Percentiles rank a stretch among this genome's conserved stretches.
phyloP scores from a whole-genome alignment of 2,888 invertebrate species.

The Diogma glabrata region DNA sequence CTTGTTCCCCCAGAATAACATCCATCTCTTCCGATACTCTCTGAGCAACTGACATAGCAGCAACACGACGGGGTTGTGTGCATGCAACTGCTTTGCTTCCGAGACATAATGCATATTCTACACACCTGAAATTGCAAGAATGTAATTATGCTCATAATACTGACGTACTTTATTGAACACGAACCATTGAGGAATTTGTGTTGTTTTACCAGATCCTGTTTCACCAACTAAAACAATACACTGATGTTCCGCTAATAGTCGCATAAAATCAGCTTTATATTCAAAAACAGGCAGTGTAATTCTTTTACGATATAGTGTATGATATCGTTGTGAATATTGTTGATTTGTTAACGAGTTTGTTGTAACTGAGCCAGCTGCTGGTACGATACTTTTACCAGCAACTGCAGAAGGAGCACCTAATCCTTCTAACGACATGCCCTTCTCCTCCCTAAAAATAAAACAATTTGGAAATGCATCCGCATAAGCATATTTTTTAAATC shows the following conservation, averaged over 20 bases:
- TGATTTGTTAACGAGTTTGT: constrained; percentile 70
- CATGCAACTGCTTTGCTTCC: constrained; percentile 81
- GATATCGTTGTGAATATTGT: constrained; percentile 80
- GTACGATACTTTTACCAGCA: constrained; percentile 34
- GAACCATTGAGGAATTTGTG: constrained; percentile 94
- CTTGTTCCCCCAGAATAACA: constrained; percentile 81
- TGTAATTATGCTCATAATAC: no score
- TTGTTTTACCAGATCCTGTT: constrained; percentile 99
- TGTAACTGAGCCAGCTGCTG: constrained; percentile 28
- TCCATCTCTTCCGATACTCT: constrained; percentile 99
- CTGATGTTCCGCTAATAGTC: constrained; percentile 83
- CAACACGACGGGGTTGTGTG: constrained; percentile 93
- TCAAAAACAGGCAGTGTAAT: constrained; percentile 95
- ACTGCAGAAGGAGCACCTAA: constrained; percentile 30
- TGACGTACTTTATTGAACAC: no score
- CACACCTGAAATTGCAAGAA: constrained; percentile 41
- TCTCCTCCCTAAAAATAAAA: constrained; percentile 42
- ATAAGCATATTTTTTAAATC: background rate
- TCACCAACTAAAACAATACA: constrained; percentile 96
- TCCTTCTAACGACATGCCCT: constrained; percentile 33
- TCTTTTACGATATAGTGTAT: constrained; percentile 79
- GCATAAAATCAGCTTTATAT: constrained; percentile 92
- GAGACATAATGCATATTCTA: constrained; percentile 54
- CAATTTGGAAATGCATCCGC: no score
- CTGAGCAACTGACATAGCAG: constrained; percentile 99